phyloP scores from a whole-genome alignment of 2,797 vertebrate genomes.

The Phrynocephalus forsythii region DNA sequence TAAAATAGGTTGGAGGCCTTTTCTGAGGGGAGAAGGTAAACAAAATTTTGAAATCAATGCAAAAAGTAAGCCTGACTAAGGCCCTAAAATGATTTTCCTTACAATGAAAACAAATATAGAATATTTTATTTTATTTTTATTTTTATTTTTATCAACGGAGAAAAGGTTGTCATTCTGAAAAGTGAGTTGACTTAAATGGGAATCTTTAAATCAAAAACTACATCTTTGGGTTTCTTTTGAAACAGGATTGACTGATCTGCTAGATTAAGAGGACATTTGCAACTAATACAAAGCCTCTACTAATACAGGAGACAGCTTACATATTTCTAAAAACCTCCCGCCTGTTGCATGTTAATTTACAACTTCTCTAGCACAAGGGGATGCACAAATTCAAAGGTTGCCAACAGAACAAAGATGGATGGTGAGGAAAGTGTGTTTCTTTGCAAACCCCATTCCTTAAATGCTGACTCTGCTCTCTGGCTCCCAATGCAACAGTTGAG shows the following conservation, averaged over 20 bases:
- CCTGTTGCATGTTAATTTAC: neutral
- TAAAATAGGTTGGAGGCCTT: too few relatives aligned
- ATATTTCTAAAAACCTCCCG: neutral
- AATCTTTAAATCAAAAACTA: neutral
- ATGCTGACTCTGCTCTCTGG: neutral
- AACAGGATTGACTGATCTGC: neutral
- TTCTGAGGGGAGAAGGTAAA: too few relatives aligned
- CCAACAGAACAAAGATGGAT: conserved; percentile 1
- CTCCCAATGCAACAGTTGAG: conserved; percentile 46
- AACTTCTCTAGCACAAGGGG: neutral
- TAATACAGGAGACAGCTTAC: neutral
- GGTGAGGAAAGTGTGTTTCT: neutral
- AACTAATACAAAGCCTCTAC: neutral
- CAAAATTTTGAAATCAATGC: too few relatives aligned
- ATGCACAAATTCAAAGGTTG: neutral
- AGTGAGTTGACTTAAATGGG: neutral
- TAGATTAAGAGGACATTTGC: neutral
- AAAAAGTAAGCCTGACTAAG: neutral
- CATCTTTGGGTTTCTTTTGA: neutral
- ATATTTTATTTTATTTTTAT: neutral
- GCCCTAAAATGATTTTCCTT: neutral
- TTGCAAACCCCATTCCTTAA: conserved; percentile 21
- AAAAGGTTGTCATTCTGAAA: neutral
- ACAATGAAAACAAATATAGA: neutral
- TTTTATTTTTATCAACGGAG: neutral